Evolutionary conservation across 2,797 vertebrate genomes (phyloP).

Genomic region (Poeciliopsis paucimaculata): DNA sequence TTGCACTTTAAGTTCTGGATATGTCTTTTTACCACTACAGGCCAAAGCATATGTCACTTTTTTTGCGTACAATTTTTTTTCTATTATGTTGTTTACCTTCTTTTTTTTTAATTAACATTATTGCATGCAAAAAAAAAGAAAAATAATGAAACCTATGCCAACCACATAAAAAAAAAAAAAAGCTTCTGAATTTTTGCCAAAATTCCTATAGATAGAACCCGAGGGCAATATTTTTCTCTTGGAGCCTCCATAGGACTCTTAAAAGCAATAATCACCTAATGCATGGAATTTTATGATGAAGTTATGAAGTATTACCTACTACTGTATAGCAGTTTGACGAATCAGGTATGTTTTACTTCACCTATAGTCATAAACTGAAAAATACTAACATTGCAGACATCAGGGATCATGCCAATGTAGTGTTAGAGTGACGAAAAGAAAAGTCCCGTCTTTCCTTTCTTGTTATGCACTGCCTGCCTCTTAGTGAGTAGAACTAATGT

Average conservation of each 20-base stretch:
- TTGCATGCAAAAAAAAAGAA: conserved; percentile 82
- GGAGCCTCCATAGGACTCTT: conserved; percentile 89
- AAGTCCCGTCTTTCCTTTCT: conserved; percentile 83
- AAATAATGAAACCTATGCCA: conserved; percentile 86
- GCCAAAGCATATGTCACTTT: conserved; percentile 90
- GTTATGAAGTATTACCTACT: conserved; percentile 88
- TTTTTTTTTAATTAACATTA: conserved; percentile 65
- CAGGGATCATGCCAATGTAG: conserved; percentile 92
- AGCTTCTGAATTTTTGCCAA: conserved; percentile 87
- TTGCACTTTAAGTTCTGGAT: conserved; percentile 78
- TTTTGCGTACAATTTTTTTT: conserved; percentile 66
- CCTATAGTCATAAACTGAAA: conserved; percentile 86
- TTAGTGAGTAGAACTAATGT: conserved; percentile 85
- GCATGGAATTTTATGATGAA: conserved; percentile 91
- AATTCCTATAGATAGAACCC: conserved; percentile 85
- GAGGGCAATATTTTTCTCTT: conserved; percentile 89
- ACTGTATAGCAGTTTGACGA: conserved; percentile 87
- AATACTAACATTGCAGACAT: conserved; percentile 84
- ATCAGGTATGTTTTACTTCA: conserved; percentile 92
- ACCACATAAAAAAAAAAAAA: conserved; percentile 80
- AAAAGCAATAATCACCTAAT: conserved; percentile 97
- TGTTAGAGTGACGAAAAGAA: conserved; percentile 83
- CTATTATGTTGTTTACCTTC: conserved; percentile 68
- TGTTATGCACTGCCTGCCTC: conserved; percentile 92
- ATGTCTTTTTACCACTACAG: conserved; percentile 81